Conservation (phyloP, 2,888 invertebrate species). For the Drymonia ruficornis region DNA sequence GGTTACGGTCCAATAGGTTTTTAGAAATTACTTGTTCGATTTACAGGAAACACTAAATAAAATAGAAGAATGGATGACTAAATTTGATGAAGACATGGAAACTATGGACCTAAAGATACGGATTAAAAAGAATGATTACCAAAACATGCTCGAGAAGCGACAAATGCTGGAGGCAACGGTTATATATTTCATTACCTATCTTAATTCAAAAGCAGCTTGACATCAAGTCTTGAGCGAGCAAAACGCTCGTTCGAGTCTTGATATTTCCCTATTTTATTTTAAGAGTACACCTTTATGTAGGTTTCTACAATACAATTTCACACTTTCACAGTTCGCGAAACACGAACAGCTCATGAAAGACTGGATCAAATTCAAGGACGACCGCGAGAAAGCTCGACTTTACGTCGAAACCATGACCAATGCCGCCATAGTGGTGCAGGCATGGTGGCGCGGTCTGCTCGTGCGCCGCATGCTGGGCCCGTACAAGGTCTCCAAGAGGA, state of each 20-base stretch:
- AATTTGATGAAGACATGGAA: slow-evolving; percentile 74
- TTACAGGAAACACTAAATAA: slow-evolving; percentile 65
- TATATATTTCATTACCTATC: neutral
- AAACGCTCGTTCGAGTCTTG: too few species aligned
- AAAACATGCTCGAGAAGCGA: slow-evolving; percentile 47
- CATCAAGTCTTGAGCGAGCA: too few species aligned
- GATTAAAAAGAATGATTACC: slow-evolving; percentile 62
- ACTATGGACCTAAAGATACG: slow-evolving; percentile 67
- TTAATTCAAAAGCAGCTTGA: too few species aligned
- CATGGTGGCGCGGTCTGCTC: slow-evolving; percentile 69
- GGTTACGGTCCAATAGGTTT: too few species aligned
- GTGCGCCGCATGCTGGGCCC: slow-evolving; percentile 31
- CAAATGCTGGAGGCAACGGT: slow-evolving; percentile 40
- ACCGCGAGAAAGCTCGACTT: slow-evolving; percentile 55
- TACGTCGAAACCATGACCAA: slow-evolving; percentile 65
- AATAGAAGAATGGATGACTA: slow-evolving; percentile 70
- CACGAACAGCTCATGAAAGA: slow-evolving; percentile 57
- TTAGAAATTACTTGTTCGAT: too few species aligned
- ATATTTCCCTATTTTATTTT: too few species aligned
- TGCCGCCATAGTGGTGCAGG: slow-evolving; percentile 66
- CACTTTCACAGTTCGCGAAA: slow-evolving; percentile 52
- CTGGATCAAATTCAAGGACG: slow-evolving; percentile 68
- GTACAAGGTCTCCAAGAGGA: slow-evolving; percentile 47
- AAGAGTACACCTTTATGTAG: too few species aligned
- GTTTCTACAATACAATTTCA: neutral